These are phyloP conservation scores for Halcyon leucocephala DNA, from an alignment of 2,797 vertebrate genomes.

Conservation along the genomic window DNA sequence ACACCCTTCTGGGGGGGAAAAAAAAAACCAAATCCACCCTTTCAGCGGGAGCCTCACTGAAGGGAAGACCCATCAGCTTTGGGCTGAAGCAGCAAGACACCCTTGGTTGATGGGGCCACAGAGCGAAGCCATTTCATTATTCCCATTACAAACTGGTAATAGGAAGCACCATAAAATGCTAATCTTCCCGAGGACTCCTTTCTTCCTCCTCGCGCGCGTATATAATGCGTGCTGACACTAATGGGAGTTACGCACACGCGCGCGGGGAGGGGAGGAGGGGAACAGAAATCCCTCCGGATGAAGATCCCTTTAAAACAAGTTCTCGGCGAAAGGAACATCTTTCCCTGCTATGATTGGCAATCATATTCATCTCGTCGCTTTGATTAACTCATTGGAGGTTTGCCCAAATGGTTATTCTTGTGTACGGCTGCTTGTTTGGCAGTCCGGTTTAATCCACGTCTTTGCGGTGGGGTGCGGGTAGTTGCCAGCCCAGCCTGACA, in stretches of 20 bases:
- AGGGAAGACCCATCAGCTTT: not conserved
- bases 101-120: not conserved
- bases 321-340: constrained; percentile 41
- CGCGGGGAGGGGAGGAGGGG: not conserved
- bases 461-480: not conserved
- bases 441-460: not conserved
- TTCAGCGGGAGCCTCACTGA: not conserved
- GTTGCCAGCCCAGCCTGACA: constrained; percentile 33
- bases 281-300: constrained; percentile 36
- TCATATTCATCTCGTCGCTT: constrained; percentile 63
- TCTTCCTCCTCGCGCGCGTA: not conserved
- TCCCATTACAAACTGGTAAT: not conserved
- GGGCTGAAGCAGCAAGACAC: not conserved
- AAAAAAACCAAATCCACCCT: not conserved
- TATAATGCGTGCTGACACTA: constrained; percentile 46
- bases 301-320: constrained; percentile 29
- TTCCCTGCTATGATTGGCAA: constrained; percentile 46
- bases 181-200: constrained; percentile 38
- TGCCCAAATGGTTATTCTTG: constrained; percentile 45
- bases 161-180: constrained; percentile 39
- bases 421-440: constrained; percentile 12
- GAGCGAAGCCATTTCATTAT: constrained; percentile 18
- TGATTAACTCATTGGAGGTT: constrained; percentile 66
- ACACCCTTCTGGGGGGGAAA: not conserved
- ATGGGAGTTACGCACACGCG: constrained; percentile 20